Percentiles rank a stretch among this genome's conserved stretches.
Conservation (phyloP, 2,113 vertebrate species). For the Pygoscelis antarcticus region DNA sequence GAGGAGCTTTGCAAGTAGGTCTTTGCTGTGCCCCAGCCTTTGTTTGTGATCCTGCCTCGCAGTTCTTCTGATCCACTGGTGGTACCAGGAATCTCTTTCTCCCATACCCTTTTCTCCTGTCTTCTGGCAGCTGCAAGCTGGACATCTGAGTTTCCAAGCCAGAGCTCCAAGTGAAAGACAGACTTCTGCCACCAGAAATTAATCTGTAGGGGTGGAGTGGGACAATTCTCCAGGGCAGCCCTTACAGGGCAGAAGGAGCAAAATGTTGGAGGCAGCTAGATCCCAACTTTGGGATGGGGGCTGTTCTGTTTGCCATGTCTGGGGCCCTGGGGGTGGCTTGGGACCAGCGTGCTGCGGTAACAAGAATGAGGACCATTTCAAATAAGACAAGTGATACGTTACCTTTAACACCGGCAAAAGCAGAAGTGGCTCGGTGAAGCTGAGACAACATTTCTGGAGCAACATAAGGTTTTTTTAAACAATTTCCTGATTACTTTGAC, state of each 20-base stretch:
- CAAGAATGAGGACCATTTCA: neutral
- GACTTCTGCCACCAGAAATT: neutral
- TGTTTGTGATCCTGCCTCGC: neutral
- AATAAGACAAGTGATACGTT: neutral
- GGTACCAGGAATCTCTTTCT: neutral
- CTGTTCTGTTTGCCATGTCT: neutral
- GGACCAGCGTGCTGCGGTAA: rapidly evolving
- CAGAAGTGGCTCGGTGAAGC: neutral
- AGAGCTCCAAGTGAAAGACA: neutral
- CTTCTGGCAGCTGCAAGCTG: neutral
- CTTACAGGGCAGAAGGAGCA: neutral
- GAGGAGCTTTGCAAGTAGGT: neutral
- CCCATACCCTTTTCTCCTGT: neutral
- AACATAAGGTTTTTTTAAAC: neutral
- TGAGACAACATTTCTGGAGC: neutral
- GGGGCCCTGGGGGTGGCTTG: neutral
- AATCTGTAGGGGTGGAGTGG: neutral
- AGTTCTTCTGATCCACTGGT: neutral
- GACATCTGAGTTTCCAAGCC: neutral
- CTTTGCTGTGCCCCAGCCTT: neutral
- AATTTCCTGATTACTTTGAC: neutral
- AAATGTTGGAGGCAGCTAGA: neutral
- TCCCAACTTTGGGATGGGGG: neutral
- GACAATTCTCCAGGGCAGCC: neutral
- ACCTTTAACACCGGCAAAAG: neutral